phyloP scores from a whole-genome alignment of 2,888 invertebrate genomes.

The Liposcelis brunnea region DNA sequence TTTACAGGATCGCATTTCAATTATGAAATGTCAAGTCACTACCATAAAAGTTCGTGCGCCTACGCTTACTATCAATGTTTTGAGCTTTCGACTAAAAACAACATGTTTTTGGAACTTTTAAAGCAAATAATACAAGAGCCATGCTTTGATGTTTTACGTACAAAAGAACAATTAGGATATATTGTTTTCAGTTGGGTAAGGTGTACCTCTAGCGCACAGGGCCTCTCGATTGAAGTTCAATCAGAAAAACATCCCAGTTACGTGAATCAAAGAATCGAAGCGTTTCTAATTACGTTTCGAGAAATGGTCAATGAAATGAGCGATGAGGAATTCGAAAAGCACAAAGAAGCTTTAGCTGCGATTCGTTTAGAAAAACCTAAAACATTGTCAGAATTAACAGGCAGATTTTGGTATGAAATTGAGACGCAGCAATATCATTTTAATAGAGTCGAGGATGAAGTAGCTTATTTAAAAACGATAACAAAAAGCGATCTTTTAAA shows the following conservation, averaged over 20 bases:
- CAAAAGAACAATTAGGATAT: slow-evolving; percentile 87
- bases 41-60: slow-evolving; percentile 79
- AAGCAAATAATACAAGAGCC: slow-evolving; percentile 81
- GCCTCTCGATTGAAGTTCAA: slow-evolving; percentile 62
- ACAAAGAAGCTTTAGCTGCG: slow-evolving; percentile 65
- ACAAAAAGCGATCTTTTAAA: slow-evolving; percentile 61
- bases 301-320: slow-evolving; percentile 51
- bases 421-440: slow-evolving; percentile 70
- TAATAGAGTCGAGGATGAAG: slow-evolving; percentile 69
- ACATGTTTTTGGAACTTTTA: slow-evolving; percentile 69
- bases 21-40: slow-evolving; percentile 56
- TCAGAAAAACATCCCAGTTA: slow-evolving; percentile 62
- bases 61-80: slow-evolving; percentile 80
- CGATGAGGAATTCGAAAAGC: slow-evolving; percentile 62
- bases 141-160: slow-evolving; percentile 76
- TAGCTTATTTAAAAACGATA: slow-evolving; percentile 59
- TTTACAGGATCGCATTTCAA: too few relatives aligned
- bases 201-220: slow-evolving; percentile 63
- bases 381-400: slow-evolving; percentile 52
- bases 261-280: slow-evolving; percentile 75
- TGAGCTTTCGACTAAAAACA: slow-evolving; percentile 48
- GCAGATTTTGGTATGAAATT: slow-evolving; percentile 73
- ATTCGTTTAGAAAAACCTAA: slow-evolving; percentile 83
- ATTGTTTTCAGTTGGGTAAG: slow-evolving; percentile 82
- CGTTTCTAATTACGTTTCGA: slow-evolving; percentile 67